Percentiles rank a stretch among this genome's conserved stretches.
Evolutionary conservation across 2,113 vertebrate genomes (phyloP).

Genomic region (Taurulus bubalis): DNA sequence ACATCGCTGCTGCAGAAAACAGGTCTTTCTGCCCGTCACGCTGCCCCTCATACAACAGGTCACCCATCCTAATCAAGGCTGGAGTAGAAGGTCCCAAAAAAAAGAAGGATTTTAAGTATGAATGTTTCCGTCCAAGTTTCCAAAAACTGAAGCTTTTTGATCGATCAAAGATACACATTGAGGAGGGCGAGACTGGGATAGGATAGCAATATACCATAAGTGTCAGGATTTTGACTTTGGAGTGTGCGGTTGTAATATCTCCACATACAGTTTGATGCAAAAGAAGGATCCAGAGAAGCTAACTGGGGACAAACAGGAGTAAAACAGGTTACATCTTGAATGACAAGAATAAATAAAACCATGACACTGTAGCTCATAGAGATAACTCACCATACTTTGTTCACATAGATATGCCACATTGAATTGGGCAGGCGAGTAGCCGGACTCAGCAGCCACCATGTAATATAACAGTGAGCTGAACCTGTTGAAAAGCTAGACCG

Average conservation of each 20-base stretch:
- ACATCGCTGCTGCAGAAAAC: conserved; percentile 81
- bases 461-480: conserved; percentile 81
- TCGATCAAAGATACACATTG: too few relatives aligned
- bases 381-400: conserved; percentile 78
- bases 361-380: background rate
- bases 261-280: conserved; percentile 75
- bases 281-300: conserved; percentile 67
- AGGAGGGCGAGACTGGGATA: background rate
- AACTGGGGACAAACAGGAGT: conserved; percentile 58
- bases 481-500: conserved; percentile 60
- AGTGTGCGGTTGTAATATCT: conserved; percentile 84
- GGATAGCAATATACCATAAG: conserved; percentile 74
- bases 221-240: conserved; percentile 72
- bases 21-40: conserved; percentile 62
- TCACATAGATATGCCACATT: conserved; percentile 85
- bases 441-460: conserved; percentile 82
- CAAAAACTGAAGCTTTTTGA: background rate
- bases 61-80: conserved; percentile 85
- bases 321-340: background rate
- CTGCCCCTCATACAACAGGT: conserved; percentile 76
- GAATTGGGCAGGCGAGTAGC: conserved; percentile 83
- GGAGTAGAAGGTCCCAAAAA: background rate
- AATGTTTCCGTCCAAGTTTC: background rate
- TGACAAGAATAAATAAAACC: background rate
- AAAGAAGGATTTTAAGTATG: background rate